Evolutionary conservation across 2,113 vertebrate species (phyloP), one percentile per base, ranked within the genome.

Genomic region (Aptenodytes forsteri): DNA sequence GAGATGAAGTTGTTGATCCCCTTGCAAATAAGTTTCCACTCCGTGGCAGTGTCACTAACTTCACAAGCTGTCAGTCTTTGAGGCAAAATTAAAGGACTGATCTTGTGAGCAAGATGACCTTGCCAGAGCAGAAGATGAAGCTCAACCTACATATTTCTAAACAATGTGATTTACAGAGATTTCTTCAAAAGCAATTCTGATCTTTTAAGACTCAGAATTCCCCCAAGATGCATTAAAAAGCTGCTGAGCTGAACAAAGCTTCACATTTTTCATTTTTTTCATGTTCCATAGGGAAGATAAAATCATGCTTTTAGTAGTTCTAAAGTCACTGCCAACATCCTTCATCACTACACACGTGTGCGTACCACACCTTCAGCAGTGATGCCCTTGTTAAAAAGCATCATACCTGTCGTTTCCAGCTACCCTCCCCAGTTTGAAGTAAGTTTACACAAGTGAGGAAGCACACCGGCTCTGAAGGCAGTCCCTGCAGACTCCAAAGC

Each of bases 151-250:
- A 21, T 73, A 90, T 23, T 97, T 81, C 93, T 89, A 87, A 96
- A 87, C 76, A 96, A 70, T 3, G 16, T 5, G 29, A 89, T 87
- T 75, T 84, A 92, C 3, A 2, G 46, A 86, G 46, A 83, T 62
- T 89, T 86, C 83, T 95, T 94, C 94, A 96, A 96, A 97, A 95
- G 72, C 64, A 62, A 22, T 80, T 87, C 59, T 89, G 64, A 83
- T 91, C 93, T 79, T 96, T 90, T 86, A 93, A 93, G 67, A 73
- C n/a, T 78, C 61, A 32, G 62, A 95, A 92, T 89, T 95, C 86
- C 91, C 89, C 89, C 50, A 80, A 87, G 58, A 83, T 58, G 44
- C 50, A 81, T 81, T 87, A 87, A 93, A 96, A 95, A 89, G 50
- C 52, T 84, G 76, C 87, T 61, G 55, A 91, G 61, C 77, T 65